phyloP scores from a whole-genome alignment of 2,888 invertebrate genomes.

The Eudasyphora cyanicolor region DNA sequence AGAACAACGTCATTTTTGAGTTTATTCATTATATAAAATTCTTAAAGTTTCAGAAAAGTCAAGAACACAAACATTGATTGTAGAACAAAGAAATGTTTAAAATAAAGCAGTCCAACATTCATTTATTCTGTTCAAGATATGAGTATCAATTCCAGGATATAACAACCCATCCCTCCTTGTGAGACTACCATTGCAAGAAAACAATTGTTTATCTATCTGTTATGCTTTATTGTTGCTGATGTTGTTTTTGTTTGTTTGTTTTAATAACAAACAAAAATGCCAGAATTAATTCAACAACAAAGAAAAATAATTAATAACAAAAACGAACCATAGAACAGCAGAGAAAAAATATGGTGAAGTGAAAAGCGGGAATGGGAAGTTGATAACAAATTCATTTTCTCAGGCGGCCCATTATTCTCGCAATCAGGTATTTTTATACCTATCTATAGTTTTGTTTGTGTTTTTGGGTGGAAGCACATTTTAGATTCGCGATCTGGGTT shows the following conservation, averaged over 20 bases:
- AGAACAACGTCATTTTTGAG: too few species aligned
- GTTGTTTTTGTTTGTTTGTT: neutral
- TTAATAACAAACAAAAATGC: neutral
- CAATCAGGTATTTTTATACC: neutral
- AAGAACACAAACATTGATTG: too few species aligned
- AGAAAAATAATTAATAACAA: slow-evolving; percentile 7
- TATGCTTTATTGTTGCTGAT: neutral
- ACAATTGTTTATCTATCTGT: neutral
- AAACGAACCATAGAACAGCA: too few species aligned
- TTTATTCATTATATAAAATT: too few species aligned
- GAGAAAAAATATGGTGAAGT: neutral
- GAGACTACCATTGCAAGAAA: neutral
- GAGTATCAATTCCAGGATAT: too few species aligned
- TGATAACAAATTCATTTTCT: neutral
- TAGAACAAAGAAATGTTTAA: too few species aligned
- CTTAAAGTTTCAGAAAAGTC: too few species aligned
- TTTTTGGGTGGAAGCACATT: too few species aligned
- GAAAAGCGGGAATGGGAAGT: neutral
- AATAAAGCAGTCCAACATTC: too few species aligned
- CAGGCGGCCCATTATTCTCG: neutral
- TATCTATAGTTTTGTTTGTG: too few species aligned
- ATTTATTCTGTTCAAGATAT: too few species aligned
- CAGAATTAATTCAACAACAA: slow-evolving; percentile 1
- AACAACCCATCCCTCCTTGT: too few species aligned
- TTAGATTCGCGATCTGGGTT: neutral